These are phyloP conservation scores for Maccullochella peelii DNA, from an alignment of 2,113 vertebrate genomes.

Conservation along the genomic window DNA sequence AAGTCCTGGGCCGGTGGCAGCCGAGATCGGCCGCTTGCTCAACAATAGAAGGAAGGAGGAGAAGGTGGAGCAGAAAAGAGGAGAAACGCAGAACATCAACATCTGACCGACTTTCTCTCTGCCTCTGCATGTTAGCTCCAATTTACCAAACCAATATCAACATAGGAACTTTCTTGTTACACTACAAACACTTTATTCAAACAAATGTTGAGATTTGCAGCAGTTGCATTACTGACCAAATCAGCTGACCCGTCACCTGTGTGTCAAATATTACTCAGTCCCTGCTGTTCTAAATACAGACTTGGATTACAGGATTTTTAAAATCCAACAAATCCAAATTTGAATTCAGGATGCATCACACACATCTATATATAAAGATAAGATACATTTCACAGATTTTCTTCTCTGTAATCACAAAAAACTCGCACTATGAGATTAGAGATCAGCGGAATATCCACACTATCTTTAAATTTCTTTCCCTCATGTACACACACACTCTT, in stretches of 20 bases:
- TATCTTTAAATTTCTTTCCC: background rate
- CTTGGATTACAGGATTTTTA: background rate
- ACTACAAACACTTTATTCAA: background rate
- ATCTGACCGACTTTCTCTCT: slow-evolving; percentile 1
- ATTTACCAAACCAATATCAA: background rate
- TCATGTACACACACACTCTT: background rate
- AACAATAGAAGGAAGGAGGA: slow-evolving; percentile 49
- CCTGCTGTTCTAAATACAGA: background rate
- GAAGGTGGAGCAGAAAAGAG: slow-evolving; percentile 15
- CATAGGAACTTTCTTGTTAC: background rate
- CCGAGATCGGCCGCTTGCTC: slow-evolving; percentile 27
- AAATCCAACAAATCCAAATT: background rate
- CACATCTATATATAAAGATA: background rate
- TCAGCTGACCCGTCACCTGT: background rate
- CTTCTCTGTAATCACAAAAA: background rate
- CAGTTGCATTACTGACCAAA: background rate
- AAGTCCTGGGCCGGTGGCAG: slow-evolving; percentile 77
- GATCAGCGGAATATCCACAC: background rate
- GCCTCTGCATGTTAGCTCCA: background rate
- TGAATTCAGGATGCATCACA: background rate
- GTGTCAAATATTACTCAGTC: background rate
- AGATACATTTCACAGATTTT: background rate
- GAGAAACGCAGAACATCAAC: background rate
- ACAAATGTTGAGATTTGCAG: background rate
- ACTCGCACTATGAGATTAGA: no score